These are phyloP conservation scores for Amazona guildingii DNA, from an alignment of 2,113 vertebrate genomes.

Conservation along the genomic window DNA sequence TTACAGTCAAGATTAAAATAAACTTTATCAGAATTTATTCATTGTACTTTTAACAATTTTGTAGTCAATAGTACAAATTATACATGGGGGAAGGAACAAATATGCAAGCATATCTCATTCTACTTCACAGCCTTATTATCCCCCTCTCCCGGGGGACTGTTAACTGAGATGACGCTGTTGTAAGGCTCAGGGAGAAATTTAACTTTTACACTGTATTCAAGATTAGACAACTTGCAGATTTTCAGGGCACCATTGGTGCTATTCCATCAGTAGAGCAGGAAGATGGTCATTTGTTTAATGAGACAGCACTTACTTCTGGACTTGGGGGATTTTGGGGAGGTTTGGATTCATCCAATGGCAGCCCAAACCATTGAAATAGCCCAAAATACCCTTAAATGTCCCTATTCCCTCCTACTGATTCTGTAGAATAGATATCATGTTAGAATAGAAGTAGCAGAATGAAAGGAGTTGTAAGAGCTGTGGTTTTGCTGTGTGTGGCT, in stretches of 20 bases:
- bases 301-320: background rate
- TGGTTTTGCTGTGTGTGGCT: background rate
- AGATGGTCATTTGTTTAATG: background rate
- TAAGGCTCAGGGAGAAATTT: background rate
- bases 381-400: background rate
- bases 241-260: background rate
- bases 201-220: background rate
- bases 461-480: background rate
- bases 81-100: background rate
- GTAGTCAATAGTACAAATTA: background rate
- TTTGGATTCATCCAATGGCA: background rate
- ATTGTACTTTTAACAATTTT: background rate
- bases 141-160: background rate
- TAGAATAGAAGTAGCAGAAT: background rate
- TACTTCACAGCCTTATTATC: background rate
- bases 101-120: background rate
- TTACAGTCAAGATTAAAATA: background rate
- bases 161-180: background rate
- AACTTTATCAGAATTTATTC: background rate
- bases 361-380: background rate
- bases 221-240: background rate
- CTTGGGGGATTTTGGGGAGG: background rate
- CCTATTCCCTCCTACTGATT: background rate
- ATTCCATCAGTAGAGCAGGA: background rate
- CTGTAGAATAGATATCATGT: background rate